Evolutionary conservation across 2,888 invertebrate genomes (phyloP).

Genomic region (Charanyca ferruginea): DNA sequence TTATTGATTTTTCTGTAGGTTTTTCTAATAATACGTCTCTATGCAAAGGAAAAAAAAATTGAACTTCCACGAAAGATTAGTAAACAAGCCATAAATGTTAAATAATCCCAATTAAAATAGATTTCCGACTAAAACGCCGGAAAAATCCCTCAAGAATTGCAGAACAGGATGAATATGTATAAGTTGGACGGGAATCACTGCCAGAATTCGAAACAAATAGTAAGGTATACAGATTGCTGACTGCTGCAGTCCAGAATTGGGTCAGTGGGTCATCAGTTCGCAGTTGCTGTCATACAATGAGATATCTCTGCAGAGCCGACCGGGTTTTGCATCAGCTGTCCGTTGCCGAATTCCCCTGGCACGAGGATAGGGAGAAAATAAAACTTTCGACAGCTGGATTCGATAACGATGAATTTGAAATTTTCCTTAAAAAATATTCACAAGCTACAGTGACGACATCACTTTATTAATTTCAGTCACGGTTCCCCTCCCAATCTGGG

Average conservation of each 20-base stretch:
- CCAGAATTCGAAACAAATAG: conserved; percentile 87
- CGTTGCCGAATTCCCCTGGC: conserved; percentile 72
- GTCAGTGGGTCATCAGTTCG: conserved; percentile 87
- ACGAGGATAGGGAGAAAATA: conserved; percentile 56
- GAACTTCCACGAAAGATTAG: conserved; percentile 17
- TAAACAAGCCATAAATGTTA: conserved; percentile 47
- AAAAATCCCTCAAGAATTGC: conserved; percentile 64
- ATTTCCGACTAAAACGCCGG: conserved; percentile 48
- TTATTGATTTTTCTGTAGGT: conserved; percentile 73
- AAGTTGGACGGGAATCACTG: conserved; percentile 80
- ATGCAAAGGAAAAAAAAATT: conserved; percentile 31
- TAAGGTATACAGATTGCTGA: conserved; percentile 80
- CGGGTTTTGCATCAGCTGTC: conserved; percentile 79
- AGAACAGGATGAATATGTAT: conserved; percentile 78
- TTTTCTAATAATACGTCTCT: conserved; percentile 49
- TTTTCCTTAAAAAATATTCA: conserved; percentile 56
- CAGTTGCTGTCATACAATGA: conserved; percentile 86
- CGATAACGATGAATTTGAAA: conserved; percentile 64
- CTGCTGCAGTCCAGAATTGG: conserved; percentile 88
- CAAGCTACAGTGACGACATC: conserved; percentile 51
- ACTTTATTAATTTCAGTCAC: conserved; percentile 77
- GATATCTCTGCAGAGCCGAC: conserved; percentile 85
- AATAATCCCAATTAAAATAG: conserved; percentile 48
- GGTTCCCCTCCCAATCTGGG: conserved; percentile 67
- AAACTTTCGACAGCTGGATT: conserved; percentile 43